Conservation (phyloP, 1,140 invertebrate genomes). For the Ptiloglossa arizonensis region DNA sequence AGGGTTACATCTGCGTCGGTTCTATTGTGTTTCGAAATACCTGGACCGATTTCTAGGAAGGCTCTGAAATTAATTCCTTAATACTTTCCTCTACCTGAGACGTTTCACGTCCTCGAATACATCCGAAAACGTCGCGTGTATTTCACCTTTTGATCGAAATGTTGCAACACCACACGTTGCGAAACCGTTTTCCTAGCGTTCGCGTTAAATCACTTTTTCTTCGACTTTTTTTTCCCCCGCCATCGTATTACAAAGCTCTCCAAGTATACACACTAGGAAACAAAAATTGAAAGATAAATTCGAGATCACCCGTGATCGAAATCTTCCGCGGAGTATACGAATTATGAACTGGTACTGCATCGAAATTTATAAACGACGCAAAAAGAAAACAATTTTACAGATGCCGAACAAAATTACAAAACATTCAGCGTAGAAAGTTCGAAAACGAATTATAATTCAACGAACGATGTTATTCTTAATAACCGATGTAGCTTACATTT, state of each 20-base stretch:
- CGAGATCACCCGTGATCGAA: no score
- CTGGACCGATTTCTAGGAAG: constrained; percentile 67
- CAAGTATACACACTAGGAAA: no score
- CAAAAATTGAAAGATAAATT: no score
- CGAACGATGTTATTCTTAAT: no score
- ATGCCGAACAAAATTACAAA: no score
- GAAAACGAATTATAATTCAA: no score
- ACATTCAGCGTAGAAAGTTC: no score
- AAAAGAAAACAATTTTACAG: no score
- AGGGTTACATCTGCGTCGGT: constrained; percentile 32
- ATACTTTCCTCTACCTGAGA: constrained; percentile 54
- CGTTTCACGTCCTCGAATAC: constrained; percentile 6
- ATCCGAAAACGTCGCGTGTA: neutral
- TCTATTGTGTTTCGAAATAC: constrained; percentile 31
- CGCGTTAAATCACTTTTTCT: neutral
- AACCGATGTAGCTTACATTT: no score
- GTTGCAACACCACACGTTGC: neutral
- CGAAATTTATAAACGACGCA: no score
- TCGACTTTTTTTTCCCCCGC: neutral
- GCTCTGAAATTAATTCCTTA: constrained; percentile 45
- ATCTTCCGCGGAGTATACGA: no score
- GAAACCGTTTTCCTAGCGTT: neutral
- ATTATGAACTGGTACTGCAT: no score
- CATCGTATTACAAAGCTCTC: neutral
- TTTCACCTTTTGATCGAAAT: constrained; percentile 6